Conservation (phyloP, 1,140 invertebrate genomes). For the Triops longicaudatus region DNA sequence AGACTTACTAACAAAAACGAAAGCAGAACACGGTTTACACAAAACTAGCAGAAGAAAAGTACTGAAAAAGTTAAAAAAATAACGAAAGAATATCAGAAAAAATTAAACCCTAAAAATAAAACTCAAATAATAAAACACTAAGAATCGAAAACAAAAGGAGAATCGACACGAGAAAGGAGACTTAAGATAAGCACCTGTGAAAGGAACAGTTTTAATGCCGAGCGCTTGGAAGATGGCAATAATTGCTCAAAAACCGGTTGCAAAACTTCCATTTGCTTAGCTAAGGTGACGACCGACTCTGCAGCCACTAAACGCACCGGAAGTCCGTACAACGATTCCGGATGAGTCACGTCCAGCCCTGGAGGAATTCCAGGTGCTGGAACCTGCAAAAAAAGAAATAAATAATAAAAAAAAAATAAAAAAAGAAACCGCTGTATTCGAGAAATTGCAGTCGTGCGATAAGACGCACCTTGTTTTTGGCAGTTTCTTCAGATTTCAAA, state of each 20-base stretch:
- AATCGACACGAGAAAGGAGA: constrained; percentile 17
- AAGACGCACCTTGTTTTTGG: neutral
- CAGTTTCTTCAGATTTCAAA: constrained; percentile 35
- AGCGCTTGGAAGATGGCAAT: constrained; percentile 42
- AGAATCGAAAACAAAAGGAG: constrained; percentile 33
- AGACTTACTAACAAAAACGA: too few relatives aligned
- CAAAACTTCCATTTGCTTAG: constrained; percentile 73
- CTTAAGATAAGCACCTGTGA: constrained; percentile 19
- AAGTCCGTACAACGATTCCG: constrained; percentile 23
- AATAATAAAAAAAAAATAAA: neutral
- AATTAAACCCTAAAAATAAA: too few relatives aligned
- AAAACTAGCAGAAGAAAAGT: too few relatives aligned
- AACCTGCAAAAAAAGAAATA: constrained; percentile 2
- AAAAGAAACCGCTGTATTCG: too few relatives aligned
- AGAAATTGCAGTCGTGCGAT: too few relatives aligned
- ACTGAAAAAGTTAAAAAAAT: too few relatives aligned
- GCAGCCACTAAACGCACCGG: constrained; percentile 34
- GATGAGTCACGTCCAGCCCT: constrained; percentile 7
- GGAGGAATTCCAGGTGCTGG: constrained; percentile 20
- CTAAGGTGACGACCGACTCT: constrained; percentile 69
- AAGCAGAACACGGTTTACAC: too few relatives aligned
- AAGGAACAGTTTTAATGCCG: constrained; percentile 21
- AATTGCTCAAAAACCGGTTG: constrained; percentile 71
- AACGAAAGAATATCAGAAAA: too few relatives aligned
- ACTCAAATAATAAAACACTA: too few relatives aligned